Percentiles rank a stretch among this genome's conserved stretches.
Conservation (phyloP, 2,797 vertebrate species). For the Ctenochaetus hawaiiensis region DNA sequence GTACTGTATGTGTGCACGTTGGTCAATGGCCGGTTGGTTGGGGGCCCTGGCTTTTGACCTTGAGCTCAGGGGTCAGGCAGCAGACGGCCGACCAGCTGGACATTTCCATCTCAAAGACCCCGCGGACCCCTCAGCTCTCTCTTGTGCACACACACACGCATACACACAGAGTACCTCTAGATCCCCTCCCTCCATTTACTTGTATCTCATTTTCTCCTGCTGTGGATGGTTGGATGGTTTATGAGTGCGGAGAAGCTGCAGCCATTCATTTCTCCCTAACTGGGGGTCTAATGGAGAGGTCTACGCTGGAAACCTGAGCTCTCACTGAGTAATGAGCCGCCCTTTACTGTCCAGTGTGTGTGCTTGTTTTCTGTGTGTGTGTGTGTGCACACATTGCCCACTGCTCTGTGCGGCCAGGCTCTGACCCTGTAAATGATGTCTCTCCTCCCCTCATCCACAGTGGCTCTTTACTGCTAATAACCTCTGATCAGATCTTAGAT, state of each 20-base stretch:
- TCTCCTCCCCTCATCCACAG: slow-evolving; percentile 82
- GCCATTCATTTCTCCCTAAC: slow-evolving; percentile 88
- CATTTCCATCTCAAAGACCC: slow-evolving; percentile 98
- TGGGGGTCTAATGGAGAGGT: slow-evolving; percentile 87
- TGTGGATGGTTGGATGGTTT: slow-evolving; percentile 80
- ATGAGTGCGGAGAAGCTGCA: slow-evolving; percentile 81
- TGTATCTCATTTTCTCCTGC: slow-evolving; percentile 88
- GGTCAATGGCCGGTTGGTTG: slow-evolving; percentile 75
- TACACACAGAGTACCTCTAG: slow-evolving; percentile 81
- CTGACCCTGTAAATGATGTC: slow-evolving; percentile 89
- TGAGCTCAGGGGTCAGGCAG: slow-evolving; percentile 94
- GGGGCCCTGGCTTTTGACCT: slow-evolving; percentile 91
- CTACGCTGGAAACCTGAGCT: slow-evolving; percentile 85
- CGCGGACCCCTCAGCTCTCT: slow-evolving; percentile 67
- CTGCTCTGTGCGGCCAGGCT: slow-evolving; percentile 75
- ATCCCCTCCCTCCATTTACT: slow-evolving; percentile 91
- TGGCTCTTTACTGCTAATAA: slow-evolving; percentile 89
- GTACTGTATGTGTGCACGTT: slow-evolving; percentile 61
- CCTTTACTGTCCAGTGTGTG: slow-evolving; percentile 85
- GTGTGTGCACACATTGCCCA: slow-evolving; percentile 42
- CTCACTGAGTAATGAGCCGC: slow-evolving; percentile 89
- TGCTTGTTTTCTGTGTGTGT: slow-evolving; percentile 33
- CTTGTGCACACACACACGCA: slow-evolving; percentile 34
- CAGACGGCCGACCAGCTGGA: slow-evolving; percentile 98
- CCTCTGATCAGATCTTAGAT: slow-evolving; percentile 85